phyloP scores from a whole-genome alignment of 2,113 vertebrate species.

The Hippocampus abdominalis region DNA sequence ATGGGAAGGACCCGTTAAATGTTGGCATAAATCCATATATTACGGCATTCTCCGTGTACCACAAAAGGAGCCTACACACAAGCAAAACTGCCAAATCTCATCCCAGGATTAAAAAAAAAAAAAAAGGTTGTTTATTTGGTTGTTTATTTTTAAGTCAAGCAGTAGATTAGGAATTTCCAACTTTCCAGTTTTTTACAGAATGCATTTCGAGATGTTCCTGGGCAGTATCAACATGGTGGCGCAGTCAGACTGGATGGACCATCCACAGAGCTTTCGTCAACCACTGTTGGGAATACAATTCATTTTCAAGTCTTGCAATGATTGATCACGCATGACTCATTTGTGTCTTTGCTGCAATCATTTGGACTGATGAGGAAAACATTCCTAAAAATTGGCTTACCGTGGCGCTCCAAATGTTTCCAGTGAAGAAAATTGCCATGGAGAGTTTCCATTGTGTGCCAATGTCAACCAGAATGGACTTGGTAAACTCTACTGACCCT shows the following conservation, averaged over 20 bases:
- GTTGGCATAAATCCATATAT: not conserved
- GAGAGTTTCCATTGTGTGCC: slow-evolving; percentile 21
- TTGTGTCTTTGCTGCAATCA: slow-evolving; percentile 20
- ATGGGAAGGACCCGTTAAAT: not conserved
- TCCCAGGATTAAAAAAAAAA: not conserved
- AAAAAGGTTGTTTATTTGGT: not conserved
- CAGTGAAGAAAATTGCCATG: slow-evolving; percentile 26
- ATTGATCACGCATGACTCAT: not conserved
- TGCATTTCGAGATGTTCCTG: not conserved
- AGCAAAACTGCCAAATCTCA: not conserved
- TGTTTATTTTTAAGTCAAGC: not conserved
- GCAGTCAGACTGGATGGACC: not conserved
- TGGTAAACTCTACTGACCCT: slow-evolving; percentile 45
- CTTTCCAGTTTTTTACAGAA: not conserved
- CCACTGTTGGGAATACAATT: not conserved
- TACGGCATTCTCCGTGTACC: not conserved
- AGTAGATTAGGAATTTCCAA: not conserved
- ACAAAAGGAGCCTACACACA: not conserved
- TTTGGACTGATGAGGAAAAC: slow-evolving; percentile 31
- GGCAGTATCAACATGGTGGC: not conserved
- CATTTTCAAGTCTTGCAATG: not conserved
- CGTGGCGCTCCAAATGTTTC: slow-evolving; percentile 20
- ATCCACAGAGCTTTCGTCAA: not conserved
- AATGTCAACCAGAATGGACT: slow-evolving; percentile 28
- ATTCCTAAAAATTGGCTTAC: slow-evolving; percentile 27